These are phyloP conservation scores for Actinemys pallida DNA, from an alignment of 2,113 vertebrate genomes.

Conservation along the genomic window DNA sequence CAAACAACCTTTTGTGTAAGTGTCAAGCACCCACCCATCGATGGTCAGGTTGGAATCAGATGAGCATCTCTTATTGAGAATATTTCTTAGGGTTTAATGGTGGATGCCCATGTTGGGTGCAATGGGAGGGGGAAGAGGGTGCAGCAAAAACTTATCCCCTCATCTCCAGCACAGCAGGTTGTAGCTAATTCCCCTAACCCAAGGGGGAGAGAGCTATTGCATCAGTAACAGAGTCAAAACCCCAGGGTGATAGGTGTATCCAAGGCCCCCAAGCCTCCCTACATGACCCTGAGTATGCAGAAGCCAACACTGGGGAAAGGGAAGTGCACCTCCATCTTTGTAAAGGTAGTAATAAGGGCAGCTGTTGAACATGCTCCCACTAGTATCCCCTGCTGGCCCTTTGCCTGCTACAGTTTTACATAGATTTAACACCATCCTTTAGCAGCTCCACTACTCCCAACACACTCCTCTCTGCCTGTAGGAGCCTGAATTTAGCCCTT, in stretches of 20 bases:
- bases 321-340: not conserved
- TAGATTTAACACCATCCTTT: not conserved
- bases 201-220: too few species aligned
- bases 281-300: not conserved
- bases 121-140: too few species aligned
- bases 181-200: too few species aligned
- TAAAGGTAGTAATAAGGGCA: not conserved
- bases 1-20: too few species aligned
- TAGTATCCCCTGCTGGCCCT: not conserved
- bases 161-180: too few species aligned
- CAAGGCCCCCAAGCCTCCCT: not conserved
- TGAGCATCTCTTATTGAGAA: not conserved
- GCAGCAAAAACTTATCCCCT: too few species aligned
- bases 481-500: not conserved
- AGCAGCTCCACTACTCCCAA: accelerated
- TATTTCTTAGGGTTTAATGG: too few species aligned
- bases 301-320: not conserved
- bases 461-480: not conserved
- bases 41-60: not conserved
- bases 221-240: too few species aligned
- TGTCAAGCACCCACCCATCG: not conserved
- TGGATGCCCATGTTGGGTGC: too few species aligned
- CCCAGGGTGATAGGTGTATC: too few species aligned
- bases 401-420: not conserved
- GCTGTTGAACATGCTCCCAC: not conserved